Percentiles rank a stretch among this genome's conserved stretches.
Conservation (phyloP, 2,888 invertebrate species). For the Drosophila acutilabella region DNA sequence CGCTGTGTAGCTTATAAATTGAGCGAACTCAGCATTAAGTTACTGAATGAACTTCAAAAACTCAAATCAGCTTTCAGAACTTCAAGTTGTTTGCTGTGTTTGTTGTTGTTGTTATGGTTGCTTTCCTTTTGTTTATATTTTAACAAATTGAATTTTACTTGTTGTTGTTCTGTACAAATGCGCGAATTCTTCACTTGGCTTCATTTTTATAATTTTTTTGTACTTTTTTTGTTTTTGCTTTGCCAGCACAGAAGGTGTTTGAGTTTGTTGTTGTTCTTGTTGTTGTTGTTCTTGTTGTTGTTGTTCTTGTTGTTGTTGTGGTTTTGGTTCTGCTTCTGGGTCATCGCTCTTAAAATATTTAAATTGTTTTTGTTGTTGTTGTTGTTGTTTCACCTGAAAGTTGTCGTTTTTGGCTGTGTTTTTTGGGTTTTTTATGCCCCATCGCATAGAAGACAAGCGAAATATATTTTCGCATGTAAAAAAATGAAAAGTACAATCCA, state of each 20-base stretch:
- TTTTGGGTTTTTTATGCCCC: slow-evolving; percentile 41
- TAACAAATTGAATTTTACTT: slow-evolving; percentile 5
- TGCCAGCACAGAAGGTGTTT: slow-evolving; percentile 74
- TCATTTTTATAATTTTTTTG: slow-evolving; percentile 34
- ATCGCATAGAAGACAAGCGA: slow-evolving; percentile 74
- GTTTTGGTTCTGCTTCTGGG: slow-evolving; percentile 71
- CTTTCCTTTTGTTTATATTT: slow-evolving; percentile 4
- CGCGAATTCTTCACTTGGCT: slow-evolving; percentile 49
- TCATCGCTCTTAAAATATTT: slow-evolving; percentile 82
- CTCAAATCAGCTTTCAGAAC: not conserved
- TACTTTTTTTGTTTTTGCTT: slow-evolving; percentile 43
- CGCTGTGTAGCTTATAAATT: not conserved
- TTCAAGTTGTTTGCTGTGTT: not conserved
- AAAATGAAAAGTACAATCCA: slow-evolving; percentile 66
- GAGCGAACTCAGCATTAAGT: slow-evolving; percentile 37
- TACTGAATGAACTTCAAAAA: slow-evolving; percentile 39
- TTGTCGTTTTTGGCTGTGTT: slow-evolving; percentile 66
- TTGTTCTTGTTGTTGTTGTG: slow-evolving; percentile 39
- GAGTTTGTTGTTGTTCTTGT: slow-evolving; percentile 45
- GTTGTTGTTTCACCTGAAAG: slow-evolving; percentile 75
- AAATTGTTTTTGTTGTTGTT: slow-evolving; percentile 64
- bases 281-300: slow-evolving; percentile 36
- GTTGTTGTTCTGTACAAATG: slow-evolving; percentile 30
- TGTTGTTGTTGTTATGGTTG: slow-evolving; percentile 1
- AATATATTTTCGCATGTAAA: slow-evolving; percentile 58